Evolutionary conservation across 2,113 vertebrate species (phyloP).

Genomic region (Helogale parvula): DNA sequence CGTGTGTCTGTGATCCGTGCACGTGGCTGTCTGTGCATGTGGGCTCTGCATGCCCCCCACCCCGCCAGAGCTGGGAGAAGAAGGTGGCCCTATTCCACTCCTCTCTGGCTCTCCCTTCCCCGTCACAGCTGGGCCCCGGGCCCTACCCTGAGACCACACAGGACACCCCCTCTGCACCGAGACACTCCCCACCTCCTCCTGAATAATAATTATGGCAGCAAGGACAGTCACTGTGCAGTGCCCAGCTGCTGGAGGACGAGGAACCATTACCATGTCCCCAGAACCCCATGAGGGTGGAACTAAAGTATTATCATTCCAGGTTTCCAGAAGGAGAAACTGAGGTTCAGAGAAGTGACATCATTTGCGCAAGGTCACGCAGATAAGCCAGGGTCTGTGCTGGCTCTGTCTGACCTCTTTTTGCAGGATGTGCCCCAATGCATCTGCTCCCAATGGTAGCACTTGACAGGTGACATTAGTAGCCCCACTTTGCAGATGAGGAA

Average conservation of each 20-base stretch:
- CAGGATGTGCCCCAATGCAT: fast-evolving
- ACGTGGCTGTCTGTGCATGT: background rate
- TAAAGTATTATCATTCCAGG: fast-evolving
- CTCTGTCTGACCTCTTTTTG: background rate
- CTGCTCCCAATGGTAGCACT: fast-evolving
- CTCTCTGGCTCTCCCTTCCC: background rate
- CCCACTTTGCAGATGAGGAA: background rate
- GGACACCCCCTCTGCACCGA: background rate
- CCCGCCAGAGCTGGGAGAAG: background rate
- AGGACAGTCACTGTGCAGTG: fast-evolving
- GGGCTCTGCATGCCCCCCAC: too few relatives aligned
- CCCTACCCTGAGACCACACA: background rate
- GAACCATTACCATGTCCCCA: fast-evolving
- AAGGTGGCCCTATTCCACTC: background rate
- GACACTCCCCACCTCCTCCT: background rate
- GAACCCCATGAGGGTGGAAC: fast-evolving
- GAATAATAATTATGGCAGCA: fast-evolving
- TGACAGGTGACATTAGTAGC: fast-evolving
- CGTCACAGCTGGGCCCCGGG: background rate
- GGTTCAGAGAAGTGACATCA: background rate
- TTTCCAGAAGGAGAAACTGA: background rate
- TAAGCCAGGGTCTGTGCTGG: too few relatives aligned
- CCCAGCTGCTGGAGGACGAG: fast-evolving
- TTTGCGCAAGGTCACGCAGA: background rate
- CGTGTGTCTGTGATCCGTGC: background rate